Evolutionary conservation across 2,113 vertebrate genomes (phyloP), one percentile per base, ranked within the genome.

Genomic region (Megaptera novaeangliae): DNA sequence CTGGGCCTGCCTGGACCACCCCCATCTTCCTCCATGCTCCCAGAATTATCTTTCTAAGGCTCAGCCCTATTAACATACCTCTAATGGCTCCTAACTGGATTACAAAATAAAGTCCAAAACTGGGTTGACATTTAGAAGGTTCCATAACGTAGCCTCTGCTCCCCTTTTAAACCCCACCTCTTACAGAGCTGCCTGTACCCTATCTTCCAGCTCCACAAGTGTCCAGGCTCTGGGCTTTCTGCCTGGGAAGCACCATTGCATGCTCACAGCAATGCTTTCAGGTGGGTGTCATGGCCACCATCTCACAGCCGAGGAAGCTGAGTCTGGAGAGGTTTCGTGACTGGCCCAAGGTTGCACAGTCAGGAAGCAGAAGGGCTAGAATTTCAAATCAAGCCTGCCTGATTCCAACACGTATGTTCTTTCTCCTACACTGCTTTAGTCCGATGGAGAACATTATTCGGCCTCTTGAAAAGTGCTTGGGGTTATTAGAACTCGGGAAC

Each of bases 261-360:
- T 0, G 7, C 12, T 46, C 72, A 25, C 6, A 39, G 66, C 3
- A 34, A 41, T 6, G 8, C 25, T 55, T 23, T 39, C 20, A 68
- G 25, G 36, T 21, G 1, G 12, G 17, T 0, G 0, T n/a, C 6
- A 4, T 15, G 7, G 72, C 4, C 0, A 8, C n/a, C 61, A 23
- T 11, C 41, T n/a, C 4, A 29, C 4, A 46, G 59, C 8, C 5
- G 8, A 69, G 69, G 49, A 74, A 90, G 61, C 21, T 4, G 12
- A 29, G 68, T 21, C 81, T 71, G 10, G 29, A 8, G 21, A 46
- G n/a, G 18, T 46, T 86, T 52, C 0, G 0, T 72, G 41, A 49
- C 18, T 2, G 52, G 39, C 29, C 84, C 71, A 59, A 74, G 41
- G 44, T 15, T 13, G 31, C 9, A 44, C 7, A 8, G 39, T 27